Evolutionary conservation across 2,888 invertebrate species (phyloP).

Genomic region (Uloborus plumipes): DNA sequence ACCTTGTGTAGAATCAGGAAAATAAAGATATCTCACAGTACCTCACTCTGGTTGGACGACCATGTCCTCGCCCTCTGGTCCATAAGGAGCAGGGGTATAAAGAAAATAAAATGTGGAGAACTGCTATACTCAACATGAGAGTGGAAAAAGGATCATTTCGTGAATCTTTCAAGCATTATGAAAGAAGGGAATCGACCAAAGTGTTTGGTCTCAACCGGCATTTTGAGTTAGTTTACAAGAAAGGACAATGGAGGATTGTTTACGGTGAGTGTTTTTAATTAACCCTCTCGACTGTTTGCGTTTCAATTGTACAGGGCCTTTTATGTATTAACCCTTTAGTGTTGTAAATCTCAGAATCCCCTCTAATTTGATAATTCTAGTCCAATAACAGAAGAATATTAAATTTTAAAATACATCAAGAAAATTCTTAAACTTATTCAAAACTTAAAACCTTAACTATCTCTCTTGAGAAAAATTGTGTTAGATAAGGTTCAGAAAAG

Average conservation of each 20-base stretch:
- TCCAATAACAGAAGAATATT: too few relatives aligned
- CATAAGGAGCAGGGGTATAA: constrained; percentile 27
- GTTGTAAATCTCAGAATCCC: too few relatives aligned
- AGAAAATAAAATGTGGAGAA: constrained; percentile 57
- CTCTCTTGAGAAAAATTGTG: too few relatives aligned
- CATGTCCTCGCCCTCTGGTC: constrained; percentile 45
- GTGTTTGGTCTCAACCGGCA: constrained; percentile 59
- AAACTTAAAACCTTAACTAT: too few relatives aligned
- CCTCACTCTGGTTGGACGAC: constrained; percentile 62
- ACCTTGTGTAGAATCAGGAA: constrained; percentile 13
- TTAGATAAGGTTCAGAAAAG: too few relatives aligned
- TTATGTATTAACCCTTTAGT: background rate
- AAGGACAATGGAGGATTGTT: constrained; percentile 63
- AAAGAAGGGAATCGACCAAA: constrained; percentile 59
- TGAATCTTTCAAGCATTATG: constrained; percentile 63
- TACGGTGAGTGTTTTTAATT: constrained; percentile 61
- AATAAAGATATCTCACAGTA: constrained; percentile 24
- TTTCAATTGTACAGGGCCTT: constrained; percentile 15
- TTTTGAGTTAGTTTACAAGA: constrained; percentile 64
- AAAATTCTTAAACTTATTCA: too few relatives aligned
- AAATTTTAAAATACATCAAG: too few relatives aligned
- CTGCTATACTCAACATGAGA: constrained; percentile 59
- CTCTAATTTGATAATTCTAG: too few relatives aligned
- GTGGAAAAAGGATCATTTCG: constrained; percentile 62
- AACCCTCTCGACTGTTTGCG: constrained; percentile 29